These are phyloP conservation scores for Natrix natrix DNA, from an alignment of 2,797 vertebrate species.

Conservation along the genomic window DNA sequence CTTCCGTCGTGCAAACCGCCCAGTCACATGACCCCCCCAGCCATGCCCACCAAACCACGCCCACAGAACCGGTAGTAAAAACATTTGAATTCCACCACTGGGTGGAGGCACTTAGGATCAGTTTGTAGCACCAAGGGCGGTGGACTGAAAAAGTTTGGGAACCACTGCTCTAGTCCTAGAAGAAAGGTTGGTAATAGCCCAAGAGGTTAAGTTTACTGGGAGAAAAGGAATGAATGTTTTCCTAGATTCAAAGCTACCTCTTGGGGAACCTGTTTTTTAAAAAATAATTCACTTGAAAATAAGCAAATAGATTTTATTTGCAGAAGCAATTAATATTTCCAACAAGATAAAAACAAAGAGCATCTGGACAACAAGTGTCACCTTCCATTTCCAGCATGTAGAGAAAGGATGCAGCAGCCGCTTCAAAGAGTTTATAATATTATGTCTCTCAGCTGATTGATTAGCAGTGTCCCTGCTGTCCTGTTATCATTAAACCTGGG, in stretches of 20 bases:
- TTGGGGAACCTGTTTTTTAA: neutral
- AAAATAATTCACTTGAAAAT: neutral
- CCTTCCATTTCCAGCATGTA: neutral
- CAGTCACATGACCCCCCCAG: too few species aligned
- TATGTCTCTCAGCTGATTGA: conserved; percentile 5
- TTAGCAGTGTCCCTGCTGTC: neutral
- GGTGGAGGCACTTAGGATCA: too few species aligned
- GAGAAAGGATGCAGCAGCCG: neutral
- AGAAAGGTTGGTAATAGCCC: neutral
- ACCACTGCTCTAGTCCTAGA: neutral
- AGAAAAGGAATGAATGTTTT: neutral
- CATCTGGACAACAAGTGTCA: neutral
- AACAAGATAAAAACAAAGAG: neutral
- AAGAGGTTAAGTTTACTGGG: too few species aligned
- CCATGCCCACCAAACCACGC: too few species aligned
- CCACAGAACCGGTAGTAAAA: too few species aligned
- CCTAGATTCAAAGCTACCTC: neutral
- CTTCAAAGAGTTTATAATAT: conserved; percentile 17
- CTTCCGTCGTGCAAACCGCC: too few species aligned
- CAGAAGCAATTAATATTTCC: neutral
- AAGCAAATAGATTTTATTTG: neutral
- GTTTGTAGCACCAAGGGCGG: too few species aligned
- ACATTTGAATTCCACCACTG: too few species aligned
- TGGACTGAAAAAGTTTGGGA: too few species aligned
- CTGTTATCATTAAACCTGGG: neutral